Conservation (phyloP, 2,113 vertebrate genomes). For the Alosa alosa region DNA sequence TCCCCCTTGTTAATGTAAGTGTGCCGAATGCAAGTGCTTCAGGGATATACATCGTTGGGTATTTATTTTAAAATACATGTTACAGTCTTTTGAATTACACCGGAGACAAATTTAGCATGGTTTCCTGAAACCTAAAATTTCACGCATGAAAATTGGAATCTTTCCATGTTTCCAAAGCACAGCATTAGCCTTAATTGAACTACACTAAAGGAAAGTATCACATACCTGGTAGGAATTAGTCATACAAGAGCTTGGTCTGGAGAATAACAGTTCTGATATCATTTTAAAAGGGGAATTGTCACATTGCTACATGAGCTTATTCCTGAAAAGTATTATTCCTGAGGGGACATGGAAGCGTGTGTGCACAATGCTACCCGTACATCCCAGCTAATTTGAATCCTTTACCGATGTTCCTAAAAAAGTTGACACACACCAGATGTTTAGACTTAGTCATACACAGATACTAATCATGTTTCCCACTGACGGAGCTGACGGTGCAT, state of each 20-base stretch:
- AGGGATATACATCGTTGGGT: neutral
- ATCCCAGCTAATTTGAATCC: neutral
- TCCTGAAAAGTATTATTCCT: neutral
- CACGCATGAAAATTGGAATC: conserved; percentile 31
- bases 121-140: conserved; percentile 44
- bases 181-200: conserved; percentile 13
- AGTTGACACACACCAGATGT: neutral
- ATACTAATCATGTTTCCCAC: neutral
- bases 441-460: neutral
- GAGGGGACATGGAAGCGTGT: neutral
- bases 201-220: neutral
- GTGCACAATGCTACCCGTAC: neutral
- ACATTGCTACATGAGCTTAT: neutral
- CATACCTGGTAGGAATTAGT: neutral
- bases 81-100: conserved; percentile 23
- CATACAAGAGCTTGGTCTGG: neutral
- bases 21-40: neutral
- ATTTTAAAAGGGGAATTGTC: neutral
- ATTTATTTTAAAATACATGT: neutral
- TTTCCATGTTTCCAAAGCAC: conserved; percentile 32
- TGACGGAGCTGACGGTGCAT: neutral
- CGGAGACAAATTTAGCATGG: conserved; percentile 36
- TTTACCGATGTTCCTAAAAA: neutral
- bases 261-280: neutral
- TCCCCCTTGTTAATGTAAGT: neutral